Evolutionary conservation across 2,888 invertebrate species (phyloP).

Genomic region (Tholera decimalis): DNA sequence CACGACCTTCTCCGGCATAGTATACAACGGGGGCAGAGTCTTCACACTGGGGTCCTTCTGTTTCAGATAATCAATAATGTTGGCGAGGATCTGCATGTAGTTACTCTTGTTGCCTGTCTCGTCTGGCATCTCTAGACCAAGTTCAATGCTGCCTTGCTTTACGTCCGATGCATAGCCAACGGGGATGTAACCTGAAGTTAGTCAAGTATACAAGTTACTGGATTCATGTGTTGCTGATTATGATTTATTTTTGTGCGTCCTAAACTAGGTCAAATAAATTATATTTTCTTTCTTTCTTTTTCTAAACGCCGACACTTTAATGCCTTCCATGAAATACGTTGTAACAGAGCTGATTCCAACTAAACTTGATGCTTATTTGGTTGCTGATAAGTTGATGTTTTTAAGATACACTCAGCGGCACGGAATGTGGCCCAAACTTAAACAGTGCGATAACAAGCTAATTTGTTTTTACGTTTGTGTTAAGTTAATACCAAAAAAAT

Average conservation of each 20-base stretch:
- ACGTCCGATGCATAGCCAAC: constrained; percentile 82
- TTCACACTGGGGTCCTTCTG: constrained; percentile 64
- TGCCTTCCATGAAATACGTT: too few relatives aligned
- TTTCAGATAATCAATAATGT: constrained; percentile 80
- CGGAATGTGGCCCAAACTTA: too few relatives aligned
- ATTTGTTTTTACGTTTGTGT: too few relatives aligned
- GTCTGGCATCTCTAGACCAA: constrained; percentile 80
- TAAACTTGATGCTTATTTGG: too few relatives aligned
- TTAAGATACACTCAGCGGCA: too few relatives aligned
- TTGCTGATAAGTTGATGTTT: too few relatives aligned
- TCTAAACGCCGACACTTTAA: too few relatives aligned
- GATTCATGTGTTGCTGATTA: not conserved
- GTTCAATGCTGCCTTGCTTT: constrained; percentile 73
- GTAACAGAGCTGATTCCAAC: too few relatives aligned
- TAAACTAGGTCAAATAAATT: too few relatives aligned
- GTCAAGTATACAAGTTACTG: not conserved
- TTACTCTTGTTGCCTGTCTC: constrained; percentile 63
- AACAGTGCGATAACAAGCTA: too few relatives aligned
- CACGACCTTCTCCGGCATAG: constrained; percentile 79
- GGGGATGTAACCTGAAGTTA: constrained; percentile 78
- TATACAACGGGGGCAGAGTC: constrained; percentile 79
- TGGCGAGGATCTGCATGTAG: constrained; percentile 76
- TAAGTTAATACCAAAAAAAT: too few relatives aligned
- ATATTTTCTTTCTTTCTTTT: too few relatives aligned
- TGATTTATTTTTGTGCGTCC: not conserved